Evolutionary conservation across 2,888 invertebrate species (phyloP), one percentile per base, ranked within the genome.

Genomic region (Catocala nupta): DNA sequence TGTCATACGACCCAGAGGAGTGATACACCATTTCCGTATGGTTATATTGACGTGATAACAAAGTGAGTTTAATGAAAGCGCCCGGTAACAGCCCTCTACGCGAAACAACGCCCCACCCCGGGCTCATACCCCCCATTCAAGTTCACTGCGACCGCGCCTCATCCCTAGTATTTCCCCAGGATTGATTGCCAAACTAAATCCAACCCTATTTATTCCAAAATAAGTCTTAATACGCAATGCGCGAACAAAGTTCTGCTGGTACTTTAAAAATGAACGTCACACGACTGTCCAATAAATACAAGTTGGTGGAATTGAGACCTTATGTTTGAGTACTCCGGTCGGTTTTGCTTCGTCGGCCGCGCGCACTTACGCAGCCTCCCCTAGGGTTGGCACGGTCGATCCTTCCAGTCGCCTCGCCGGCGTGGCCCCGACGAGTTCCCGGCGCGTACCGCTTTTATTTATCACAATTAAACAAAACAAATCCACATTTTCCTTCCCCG

Each of bases 311-410:
- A 86, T 83, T 77, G 49, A 60, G 65, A 81, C 88, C 81, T 70
- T 90, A 88, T 75, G 72, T 13, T 44, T 49, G 5, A 54, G 42
- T 16, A 47, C 56, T 73, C 75, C 77, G 79, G 85, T 82, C 62
- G 71, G 75, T 64, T 68, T 75, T 88, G 39, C 80, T 61, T 64
- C 54, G 76, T 51, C 16, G 25, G 73, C 44, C 67, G 70, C 82
- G 87, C 89, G 88, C 89, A 84, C 85, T 87, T 87, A 92, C 91
- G 90, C 93, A 93, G 92, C 91, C 93, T 94, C 92, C 93, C 93
- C 93, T 83, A 85, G 90, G 91, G 90, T 88, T 86, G 86, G 83
- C 85, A 86, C 88, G 91, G 90, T 94, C 93, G 93, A 93, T 93
- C 91, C 92, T 88, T 87, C 86, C 93, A 93, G 93, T 93, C 91